Evolutionary conservation across 2,113 vertebrate genomes (phyloP).

Genomic region (Grammomys surdaster): DNA sequence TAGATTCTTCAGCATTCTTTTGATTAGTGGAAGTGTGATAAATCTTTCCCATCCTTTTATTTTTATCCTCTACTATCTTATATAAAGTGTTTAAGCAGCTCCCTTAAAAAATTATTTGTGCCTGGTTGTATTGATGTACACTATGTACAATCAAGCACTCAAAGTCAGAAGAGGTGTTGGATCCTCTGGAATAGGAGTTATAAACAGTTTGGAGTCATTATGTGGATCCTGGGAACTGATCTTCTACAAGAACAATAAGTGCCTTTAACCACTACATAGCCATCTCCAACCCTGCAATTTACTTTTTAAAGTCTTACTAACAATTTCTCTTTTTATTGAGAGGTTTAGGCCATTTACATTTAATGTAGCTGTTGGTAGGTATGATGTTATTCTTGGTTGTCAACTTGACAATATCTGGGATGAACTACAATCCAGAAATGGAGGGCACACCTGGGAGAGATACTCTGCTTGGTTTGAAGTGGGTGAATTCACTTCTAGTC

Average conservation of each 20-base stretch:
- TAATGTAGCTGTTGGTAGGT: constrained; percentile 32
- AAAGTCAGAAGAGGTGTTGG: background rate
- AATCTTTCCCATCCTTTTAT: background rate
- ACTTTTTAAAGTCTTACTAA: background rate
- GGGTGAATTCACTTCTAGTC: background rate
- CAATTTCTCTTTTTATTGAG: background rate
- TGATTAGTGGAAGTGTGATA: background rate
- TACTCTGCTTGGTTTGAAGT: background rate
- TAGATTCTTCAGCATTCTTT: background rate
- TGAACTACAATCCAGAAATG: background rate
- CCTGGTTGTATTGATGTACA: background rate
- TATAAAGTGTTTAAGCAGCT: constrained; percentile 22
- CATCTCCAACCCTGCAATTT: background rate
- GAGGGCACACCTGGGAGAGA: background rate
- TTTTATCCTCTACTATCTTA: constrained; percentile 9
- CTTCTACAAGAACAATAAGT: background rate
- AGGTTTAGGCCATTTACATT: background rate
- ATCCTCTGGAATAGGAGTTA: background rate
- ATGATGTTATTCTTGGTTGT: background rate
- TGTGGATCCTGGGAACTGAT: background rate
- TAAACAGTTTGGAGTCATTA: background rate
- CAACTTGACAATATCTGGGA: background rate
- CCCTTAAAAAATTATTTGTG: background rate
- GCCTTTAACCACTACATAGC: background rate
- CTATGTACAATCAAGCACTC: background rate